A percentile compares a stretch with the other conserved stretches of the same genome.
Evolutionary conservation across 1,140 invertebrate genomes (phyloP).

Genomic region (Palaemon carinicauda): DNA sequence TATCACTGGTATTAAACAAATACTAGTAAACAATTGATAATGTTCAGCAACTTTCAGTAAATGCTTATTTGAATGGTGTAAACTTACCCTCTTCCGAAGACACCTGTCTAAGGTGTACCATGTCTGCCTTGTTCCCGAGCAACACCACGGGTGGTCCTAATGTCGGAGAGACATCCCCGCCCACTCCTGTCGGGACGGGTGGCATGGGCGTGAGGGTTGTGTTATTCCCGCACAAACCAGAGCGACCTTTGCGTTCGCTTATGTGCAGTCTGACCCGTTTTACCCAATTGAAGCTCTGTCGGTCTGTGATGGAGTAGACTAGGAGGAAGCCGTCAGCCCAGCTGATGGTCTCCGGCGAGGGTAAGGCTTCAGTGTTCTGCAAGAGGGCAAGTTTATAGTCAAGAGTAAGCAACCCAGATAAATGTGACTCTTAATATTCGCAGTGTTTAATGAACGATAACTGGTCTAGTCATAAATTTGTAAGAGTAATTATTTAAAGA

Average conservation of each 20-base stretch:
- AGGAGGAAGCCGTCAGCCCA: constrained; percentile 90
- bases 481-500: too few species aligned
- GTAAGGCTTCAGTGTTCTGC: constrained; percentile 76
- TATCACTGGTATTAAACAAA: too few species aligned
- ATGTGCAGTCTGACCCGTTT: constrained; percentile 77
- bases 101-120: constrained; percentile 90
- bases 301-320: constrained; percentile 91
- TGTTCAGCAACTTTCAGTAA: too few species aligned
- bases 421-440: too few species aligned
- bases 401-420: neutral
- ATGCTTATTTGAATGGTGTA: too few species aligned
- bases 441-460: too few species aligned
- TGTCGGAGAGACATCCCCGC: constrained; percentile 40
- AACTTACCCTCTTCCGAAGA: constrained; percentile 79
- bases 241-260: constrained; percentile 66
- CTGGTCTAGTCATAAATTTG: too few species aligned
- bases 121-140: constrained; percentile 90
- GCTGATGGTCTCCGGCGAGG: constrained; percentile 78
- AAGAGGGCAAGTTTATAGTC: neutral
- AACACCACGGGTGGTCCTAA: constrained; percentile 73
- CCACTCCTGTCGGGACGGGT: constrained; percentile 23
- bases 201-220: constrained; percentile 65
- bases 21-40: too few species aligned
- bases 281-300: constrained; percentile 85
- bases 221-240: constrained; percentile 50